Percentiles rank a stretch among this genome's conserved stretches.
phyloP scores from a whole-genome alignment of 2,797 vertebrate species.

The Gephyroberyx darwinii region DNA sequence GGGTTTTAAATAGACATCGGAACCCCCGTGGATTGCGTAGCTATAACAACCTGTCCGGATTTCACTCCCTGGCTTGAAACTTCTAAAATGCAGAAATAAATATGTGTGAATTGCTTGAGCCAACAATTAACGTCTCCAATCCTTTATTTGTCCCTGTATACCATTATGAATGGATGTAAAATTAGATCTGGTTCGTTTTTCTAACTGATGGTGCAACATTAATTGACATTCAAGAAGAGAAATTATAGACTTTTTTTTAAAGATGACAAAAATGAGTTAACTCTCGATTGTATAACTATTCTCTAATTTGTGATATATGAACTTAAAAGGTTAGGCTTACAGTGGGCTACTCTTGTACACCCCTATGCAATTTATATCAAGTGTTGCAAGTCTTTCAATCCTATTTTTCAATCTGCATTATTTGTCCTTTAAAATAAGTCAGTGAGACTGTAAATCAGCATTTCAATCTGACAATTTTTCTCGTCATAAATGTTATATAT shows the following conservation, averaged over 20 bases:
- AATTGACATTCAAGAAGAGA: too few relatives aligned
- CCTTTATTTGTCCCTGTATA: constrained; percentile 53
- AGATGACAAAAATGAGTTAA: neutral
- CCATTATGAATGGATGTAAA: constrained; percentile 45
- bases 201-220: neutral
- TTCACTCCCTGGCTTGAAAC: constrained; percentile 88
- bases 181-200: constrained; percentile 32
- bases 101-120: constrained; percentile 80
- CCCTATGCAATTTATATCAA: too few relatives aligned
- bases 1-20: constrained; percentile 88
- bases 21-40: constrained; percentile 90
- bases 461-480: too few relatives aligned
- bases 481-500: neutral
- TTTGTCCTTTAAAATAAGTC: neutral
- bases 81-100: constrained; percentile 88
- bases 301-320: neutral
- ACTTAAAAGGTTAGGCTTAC: too few relatives aligned
- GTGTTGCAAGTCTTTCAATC: too few relatives aligned
- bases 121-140: constrained; percentile 62
- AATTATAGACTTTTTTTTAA: neutral
- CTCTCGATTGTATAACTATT: neutral
- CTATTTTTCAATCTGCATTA: too few relatives aligned
- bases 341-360: too few relatives aligned
- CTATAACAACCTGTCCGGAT: constrained; percentile 95
- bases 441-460: neutral